Conservation (phyloP, 2,797 vertebrate genomes). For the Bradypodion ventrale region DNA sequence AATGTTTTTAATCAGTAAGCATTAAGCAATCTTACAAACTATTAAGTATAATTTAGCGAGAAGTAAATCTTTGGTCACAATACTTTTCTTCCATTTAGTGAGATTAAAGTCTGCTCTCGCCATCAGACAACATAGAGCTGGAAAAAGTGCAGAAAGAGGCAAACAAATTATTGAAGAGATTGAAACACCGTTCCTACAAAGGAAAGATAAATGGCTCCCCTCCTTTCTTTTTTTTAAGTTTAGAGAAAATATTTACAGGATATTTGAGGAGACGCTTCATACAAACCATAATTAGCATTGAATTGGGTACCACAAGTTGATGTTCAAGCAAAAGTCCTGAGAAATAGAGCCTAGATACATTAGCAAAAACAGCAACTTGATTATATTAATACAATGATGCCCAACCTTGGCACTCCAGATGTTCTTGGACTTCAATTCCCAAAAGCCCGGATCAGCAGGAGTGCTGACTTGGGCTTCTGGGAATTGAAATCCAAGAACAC, state of each 20-base stretch:
- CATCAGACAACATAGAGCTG: neutral
- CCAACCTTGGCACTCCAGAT: too few species aligned
- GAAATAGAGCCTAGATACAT: neutral
- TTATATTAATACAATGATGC: too few species aligned
- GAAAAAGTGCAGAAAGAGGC: neutral
- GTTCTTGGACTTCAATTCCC: too few species aligned
- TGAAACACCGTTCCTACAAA: neutral
- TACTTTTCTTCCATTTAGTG: constrained; percentile 10
- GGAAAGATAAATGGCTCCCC: neutral
- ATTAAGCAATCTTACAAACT: constrained; percentile 21
- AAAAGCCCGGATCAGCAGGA: too few species aligned
- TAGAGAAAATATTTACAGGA: neutral
- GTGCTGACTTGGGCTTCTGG: too few species aligned
- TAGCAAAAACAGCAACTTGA: neutral
- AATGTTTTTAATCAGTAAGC: neutral
- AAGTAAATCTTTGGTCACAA: constrained; percentile 26
- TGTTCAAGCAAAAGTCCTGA: neutral
- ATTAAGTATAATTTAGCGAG: constrained; percentile 32
- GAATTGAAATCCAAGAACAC: too few species aligned
- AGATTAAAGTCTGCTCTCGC: constrained; percentile 47
- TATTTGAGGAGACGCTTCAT: neutral
- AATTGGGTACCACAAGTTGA: neutral
- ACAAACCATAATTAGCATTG: neutral
- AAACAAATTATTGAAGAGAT: neutral
- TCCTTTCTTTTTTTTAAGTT: neutral